Conservation (phyloP, 2,113 vertebrate species). For the Apeltes quadracus region DNA sequence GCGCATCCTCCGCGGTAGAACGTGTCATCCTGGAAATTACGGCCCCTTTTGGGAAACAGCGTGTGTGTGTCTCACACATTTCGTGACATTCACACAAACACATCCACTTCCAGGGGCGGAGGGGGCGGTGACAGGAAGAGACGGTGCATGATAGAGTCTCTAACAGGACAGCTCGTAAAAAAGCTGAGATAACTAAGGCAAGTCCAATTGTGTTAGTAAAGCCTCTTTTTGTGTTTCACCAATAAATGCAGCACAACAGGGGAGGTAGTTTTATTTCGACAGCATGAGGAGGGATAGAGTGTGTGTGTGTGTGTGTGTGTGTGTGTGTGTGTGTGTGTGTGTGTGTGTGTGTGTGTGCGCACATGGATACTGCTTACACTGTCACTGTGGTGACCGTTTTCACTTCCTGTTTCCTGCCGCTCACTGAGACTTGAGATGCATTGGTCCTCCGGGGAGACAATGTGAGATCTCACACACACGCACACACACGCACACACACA, state of each 20-base stretch:
- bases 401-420: conserved; percentile 76
- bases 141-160: neutral
- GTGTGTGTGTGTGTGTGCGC: no score
- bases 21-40: neutral
- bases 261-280: conserved; percentile 1
- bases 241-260: neutral
- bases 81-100: conserved; percentile 18
- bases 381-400: conserved; percentile 53
- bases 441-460: conserved; percentile 39
- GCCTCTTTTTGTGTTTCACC: no score
- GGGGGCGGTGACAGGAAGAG: conserved; percentile 46
- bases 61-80: neutral
- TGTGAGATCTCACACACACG: neutral
- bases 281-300: neutral
- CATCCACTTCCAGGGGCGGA: conserved; percentile 33
- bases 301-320: no score
- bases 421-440: conserved; percentile 58
- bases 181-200: conserved; percentile 31
- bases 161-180: conserved; percentile 12
- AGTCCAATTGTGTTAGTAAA: conserved; percentile 45
- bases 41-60: neutral
- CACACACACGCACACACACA: conserved; percentile 1
- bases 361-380: neutral
- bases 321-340: no score
- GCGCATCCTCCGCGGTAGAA: neutral